phyloP scores from a whole-genome alignment of 2,888 invertebrate genomes.

The Athetis lepigone region DNA sequence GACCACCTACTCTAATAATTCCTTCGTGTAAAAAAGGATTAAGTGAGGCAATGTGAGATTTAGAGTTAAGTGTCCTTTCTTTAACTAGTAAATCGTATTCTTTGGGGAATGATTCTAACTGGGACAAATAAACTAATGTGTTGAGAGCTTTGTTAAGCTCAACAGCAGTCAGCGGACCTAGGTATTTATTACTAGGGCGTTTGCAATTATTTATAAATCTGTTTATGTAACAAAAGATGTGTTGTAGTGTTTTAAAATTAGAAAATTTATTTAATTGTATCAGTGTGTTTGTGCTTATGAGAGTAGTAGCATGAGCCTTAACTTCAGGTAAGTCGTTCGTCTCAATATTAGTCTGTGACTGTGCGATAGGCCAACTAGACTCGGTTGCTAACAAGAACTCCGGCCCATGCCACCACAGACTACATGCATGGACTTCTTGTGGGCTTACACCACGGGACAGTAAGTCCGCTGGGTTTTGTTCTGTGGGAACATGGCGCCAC shows the following conservation, averaged over 20 bases:
- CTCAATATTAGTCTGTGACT: neutral
- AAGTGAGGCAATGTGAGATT: neutral
- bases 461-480: too few species aligned
- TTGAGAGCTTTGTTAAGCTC: too few species aligned
- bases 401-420: conserved; percentile 1
- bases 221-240: too few species aligned
- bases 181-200: neutral
- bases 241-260: too few species aligned
- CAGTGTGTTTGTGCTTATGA: too few species aligned
- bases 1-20: neutral
- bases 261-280: too few species aligned
- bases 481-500: too few species aligned
- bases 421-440: neutral
- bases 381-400: neutral
- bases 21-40: conserved; percentile 2
- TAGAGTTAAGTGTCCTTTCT: neutral
- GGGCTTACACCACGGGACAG: conserved; percentile 1
- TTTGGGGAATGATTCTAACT: too few species aligned
- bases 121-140: too few species aligned
- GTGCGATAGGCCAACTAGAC: neutral
- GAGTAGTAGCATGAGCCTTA: too few species aligned
- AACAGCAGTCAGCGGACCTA: neutral
- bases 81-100: too few species aligned
- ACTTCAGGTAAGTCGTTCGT: too few species aligned
- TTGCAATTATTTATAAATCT: neutral